Conservation (phyloP, 2,113 vertebrate species). For the Alligator mississippiensis region DNA sequence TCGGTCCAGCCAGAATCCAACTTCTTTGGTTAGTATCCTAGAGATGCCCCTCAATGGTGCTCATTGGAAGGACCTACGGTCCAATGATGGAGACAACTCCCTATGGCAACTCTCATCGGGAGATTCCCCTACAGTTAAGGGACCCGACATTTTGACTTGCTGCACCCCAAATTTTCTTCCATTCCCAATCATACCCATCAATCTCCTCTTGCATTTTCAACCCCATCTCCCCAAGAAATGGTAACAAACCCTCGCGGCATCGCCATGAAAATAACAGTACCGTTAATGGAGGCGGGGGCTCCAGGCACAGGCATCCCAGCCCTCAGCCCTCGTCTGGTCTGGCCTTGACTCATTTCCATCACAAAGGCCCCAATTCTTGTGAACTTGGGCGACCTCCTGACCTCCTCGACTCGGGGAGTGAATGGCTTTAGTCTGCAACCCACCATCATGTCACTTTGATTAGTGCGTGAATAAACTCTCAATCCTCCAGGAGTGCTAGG, state of each 20-base stretch:
- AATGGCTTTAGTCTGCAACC: conserved; percentile 83
- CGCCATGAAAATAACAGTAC: background rate
- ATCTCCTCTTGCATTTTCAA: no score
- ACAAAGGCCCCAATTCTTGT: conserved; percentile 84
- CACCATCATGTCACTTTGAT: conserved; percentile 80
- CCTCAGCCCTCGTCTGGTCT: conserved; percentile 49
- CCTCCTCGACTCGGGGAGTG: conserved; percentile 85
- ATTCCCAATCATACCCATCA: no score
- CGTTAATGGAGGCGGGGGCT: background rate
- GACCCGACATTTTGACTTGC: no score
- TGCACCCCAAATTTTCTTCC: no score
- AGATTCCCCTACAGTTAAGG: no score
- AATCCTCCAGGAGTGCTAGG: conserved; percentile 62
- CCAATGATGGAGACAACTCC: no score
- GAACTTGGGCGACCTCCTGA: conserved; percentile 89
- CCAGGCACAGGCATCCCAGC: background rate
- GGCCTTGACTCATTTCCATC: conserved; percentile 83
- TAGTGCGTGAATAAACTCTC: conserved; percentile 79
- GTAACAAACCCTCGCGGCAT: background rate
- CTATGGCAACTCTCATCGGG: no score
- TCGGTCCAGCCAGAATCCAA: no score
- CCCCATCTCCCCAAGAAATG: fast-evolving
- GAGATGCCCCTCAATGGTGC: no score
- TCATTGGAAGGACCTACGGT: no score
- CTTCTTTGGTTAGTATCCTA: no score